Evolutionary conservation across 92 coral and sea anemone genomes (phyloP).

Genomic region (Actinostola sp.): DNA sequence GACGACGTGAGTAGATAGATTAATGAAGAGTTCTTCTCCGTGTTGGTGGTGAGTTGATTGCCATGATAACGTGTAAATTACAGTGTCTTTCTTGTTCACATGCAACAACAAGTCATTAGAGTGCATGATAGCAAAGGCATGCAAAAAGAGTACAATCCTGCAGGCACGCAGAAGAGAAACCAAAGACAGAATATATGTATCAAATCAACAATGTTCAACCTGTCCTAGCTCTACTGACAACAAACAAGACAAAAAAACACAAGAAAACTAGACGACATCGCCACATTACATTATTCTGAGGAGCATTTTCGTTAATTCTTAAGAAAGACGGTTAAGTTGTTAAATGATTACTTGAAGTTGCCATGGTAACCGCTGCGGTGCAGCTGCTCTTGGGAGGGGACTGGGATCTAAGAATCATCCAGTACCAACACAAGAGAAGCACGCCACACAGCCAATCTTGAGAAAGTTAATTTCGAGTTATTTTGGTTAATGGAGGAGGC

Average conservation of each 20-base stretch:
- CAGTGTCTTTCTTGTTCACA: slow-evolving; percentile 6
- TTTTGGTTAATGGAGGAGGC: not conserved
- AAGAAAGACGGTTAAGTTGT: not conserved
- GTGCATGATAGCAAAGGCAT: not conserved
- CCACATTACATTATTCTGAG: too few relatives aligned
- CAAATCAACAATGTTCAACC: not conserved
- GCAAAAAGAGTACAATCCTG: too few relatives aligned
- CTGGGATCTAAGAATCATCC: too few relatives aligned
- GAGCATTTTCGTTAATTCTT: slow-evolving; percentile 24
- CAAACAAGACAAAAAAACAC: not conserved
- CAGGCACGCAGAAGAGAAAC: not conserved
- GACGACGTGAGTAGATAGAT: not conserved
- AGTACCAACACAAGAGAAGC: not conserved
- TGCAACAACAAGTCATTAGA: slow-evolving; percentile 12
- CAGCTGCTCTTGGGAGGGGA: too few relatives aligned
- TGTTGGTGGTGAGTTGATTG: not conserved
- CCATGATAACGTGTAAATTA: slow-evolving; percentile 10
- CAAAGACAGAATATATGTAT: not conserved
- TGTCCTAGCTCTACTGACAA: too few relatives aligned
- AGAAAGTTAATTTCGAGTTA: not conserved
- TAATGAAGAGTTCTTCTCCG: slow-evolving; percentile 16
- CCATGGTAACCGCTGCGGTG: slow-evolving; percentile 1
- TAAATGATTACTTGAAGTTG: not conserved
- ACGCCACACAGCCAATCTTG: not conserved
- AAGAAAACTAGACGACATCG: not conserved